A percentile compares a stretch with the other conserved stretches of the same genome.
These are phyloP conservation scores for Cataglyphis altisquamis DNA, from an alignment of 2,888 invertebrate genomes.

Conservation along the genomic window DNA sequence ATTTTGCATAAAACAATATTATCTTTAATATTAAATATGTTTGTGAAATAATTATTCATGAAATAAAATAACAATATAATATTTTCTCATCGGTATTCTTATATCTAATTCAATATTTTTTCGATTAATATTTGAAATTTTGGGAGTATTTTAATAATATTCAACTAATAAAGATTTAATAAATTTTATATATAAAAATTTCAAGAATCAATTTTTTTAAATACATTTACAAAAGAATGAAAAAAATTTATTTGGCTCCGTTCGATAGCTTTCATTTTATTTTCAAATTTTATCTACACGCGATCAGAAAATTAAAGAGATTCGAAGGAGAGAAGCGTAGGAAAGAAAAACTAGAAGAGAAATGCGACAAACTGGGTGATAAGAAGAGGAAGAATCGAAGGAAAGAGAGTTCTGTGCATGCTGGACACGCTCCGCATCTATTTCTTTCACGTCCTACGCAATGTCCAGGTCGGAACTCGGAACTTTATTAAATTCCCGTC, in stretches of 20 bases:
- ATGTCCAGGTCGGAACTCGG: constrained; percentile 57
- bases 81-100: not conserved
- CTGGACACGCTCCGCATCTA: constrained; percentile 73
- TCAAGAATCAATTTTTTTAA: not conserved
- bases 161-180: not conserved
- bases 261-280: constrained; percentile 27
- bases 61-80: not conserved
- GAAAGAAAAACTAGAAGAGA: constrained; percentile 32
- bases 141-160: not conserved
- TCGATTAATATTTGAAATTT: not conserved
- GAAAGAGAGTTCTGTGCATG: constrained; percentile 62
- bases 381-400: constrained; percentile 40
- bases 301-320: constrained; percentile 29
- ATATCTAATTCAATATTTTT: not conserved
- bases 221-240: not conserved
- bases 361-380: constrained; percentile 15
- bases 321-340: not conserved
- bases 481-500: constrained; percentile 75
- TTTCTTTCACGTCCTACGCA: constrained; percentile 70
- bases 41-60: not conserved
- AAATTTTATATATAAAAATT: not conserved
- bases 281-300: not conserved
- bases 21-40: not conserved
- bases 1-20: not conserved
- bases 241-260: not conserved